These are phyloP conservation scores for Actenoides lindsayi DNA, from an alignment of 2,113 vertebrate species.

Conservation along the genomic window DNA sequence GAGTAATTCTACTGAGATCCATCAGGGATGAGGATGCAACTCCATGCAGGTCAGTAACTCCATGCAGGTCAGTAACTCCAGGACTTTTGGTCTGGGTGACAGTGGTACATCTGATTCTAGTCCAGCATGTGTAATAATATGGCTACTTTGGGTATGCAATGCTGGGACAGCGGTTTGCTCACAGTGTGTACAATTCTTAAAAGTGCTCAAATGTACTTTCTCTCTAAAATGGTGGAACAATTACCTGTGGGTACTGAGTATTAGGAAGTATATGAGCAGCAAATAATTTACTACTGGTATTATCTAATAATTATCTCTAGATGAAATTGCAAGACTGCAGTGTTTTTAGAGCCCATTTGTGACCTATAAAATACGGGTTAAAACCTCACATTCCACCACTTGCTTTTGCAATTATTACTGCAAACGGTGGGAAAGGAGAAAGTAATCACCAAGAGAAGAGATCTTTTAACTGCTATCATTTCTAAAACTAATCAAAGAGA, in stretches of 20 bases:
- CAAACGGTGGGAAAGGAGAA: constrained; percentile 51
- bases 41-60: background rate
- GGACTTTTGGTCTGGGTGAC: background rate
- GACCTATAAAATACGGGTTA: constrained; percentile 76
- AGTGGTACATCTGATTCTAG: background rate
- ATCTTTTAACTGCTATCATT: background rate
- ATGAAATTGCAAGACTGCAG: constrained; percentile 75
- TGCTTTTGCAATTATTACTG: constrained; percentile 67
- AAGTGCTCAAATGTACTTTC: background rate
- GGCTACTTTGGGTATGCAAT: background rate
- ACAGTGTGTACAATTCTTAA: background rate
- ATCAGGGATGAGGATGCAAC: background rate
- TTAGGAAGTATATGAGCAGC: constrained; percentile 61
- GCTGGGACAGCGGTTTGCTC: background rate
- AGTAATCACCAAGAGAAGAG: constrained; percentile 48
- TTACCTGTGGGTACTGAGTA: constrained; percentile 49
- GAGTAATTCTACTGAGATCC: background rate
- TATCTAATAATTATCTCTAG: constrained; percentile 77
- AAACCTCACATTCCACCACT: constrained; percentile 67
- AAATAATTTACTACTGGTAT: constrained; percentile 74
- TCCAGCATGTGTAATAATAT: background rate
- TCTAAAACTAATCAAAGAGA: constrained; percentile 15
- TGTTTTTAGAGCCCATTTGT: constrained; percentile 77
- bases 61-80: background rate
- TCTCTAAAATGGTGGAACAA: constrained; percentile 40